These are phyloP conservation scores for Bubalus kerabau DNA, from an alignment of 2,113 vertebrate species.

Conservation along the genomic window DNA sequence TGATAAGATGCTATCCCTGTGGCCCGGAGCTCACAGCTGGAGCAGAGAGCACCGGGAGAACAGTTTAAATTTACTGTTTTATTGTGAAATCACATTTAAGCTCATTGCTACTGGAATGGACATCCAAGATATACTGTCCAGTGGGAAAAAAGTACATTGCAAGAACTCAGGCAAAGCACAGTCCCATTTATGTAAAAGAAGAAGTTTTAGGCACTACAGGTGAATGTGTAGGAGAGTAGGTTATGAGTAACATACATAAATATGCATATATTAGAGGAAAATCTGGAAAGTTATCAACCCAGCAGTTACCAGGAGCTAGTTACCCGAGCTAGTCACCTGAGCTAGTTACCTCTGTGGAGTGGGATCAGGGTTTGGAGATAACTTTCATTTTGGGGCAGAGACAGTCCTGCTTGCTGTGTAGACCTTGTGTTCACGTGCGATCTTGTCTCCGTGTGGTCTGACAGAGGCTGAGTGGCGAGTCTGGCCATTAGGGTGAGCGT, in stretches of 20 bases:
- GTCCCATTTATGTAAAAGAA: background rate
- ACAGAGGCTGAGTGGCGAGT: background rate
- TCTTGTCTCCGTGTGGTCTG: background rate
- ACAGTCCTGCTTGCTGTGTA: accelerated
- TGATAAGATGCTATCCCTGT: background rate
- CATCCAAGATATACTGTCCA: background rate
- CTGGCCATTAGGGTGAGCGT: background rate
- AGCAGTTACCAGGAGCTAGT: background rate
- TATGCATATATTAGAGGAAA: background rate
- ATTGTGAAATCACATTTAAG: too few relatives aligned
- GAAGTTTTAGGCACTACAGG: accelerated
- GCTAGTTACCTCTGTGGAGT: background rate
- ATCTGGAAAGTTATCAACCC: too few relatives aligned
- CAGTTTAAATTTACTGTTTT: background rate
- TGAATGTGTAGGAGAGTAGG: background rate
- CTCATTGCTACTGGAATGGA: background rate
- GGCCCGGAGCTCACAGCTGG: background rate
- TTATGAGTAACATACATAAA: background rate
- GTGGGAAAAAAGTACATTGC: background rate
- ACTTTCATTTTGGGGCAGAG: background rate
- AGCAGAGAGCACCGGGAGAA: background rate
- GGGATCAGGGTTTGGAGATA: background rate
- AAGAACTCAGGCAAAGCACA: background rate
- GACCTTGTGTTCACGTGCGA: background rate
- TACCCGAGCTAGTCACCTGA: background rate